Percentiles rank a stretch among this genome's conserved stretches.
phyloP scores from a whole-genome alignment of 35 echinoderm and acorn worm genomes.

The Antedon bifida region DNA sequence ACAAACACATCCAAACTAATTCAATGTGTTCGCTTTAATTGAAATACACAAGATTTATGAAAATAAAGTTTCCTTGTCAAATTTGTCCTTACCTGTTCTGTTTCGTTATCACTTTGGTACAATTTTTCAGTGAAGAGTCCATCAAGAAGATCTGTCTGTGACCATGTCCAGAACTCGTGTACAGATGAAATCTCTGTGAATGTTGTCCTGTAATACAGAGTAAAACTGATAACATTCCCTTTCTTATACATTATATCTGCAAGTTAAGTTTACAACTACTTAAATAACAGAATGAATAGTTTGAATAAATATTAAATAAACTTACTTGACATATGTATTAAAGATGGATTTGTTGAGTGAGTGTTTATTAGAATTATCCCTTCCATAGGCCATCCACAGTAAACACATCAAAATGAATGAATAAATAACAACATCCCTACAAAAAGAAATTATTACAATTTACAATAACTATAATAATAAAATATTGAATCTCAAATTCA shows the following conservation, averaged over 20 bases:
- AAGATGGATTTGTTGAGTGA: conserved; percentile 49
- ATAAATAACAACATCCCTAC: conserved; percentile 60
- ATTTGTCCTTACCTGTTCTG: conserved; percentile 30
- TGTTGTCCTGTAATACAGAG: conserved; percentile 46
- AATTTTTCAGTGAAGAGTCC: conserved; percentile 50
- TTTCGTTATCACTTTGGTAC: conserved; percentile 31
- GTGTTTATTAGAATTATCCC: conserved; percentile 26
- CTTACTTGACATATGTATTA: conserved; percentile 57
- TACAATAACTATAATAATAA: neutral
- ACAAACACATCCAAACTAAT: no score
- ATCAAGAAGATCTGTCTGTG: conserved; percentile 63
- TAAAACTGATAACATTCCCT: neutral
- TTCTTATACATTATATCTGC: neutral
- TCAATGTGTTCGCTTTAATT: no score
- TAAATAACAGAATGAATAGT: no score
- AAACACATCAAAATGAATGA: conserved; percentile 48
- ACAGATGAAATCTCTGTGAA: conserved; percentile 49
- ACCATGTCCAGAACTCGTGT: conserved; percentile 58
- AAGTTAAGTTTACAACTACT: no score
- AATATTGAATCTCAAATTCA: neutral
- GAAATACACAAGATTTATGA: no score
- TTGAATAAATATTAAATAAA: neutral
- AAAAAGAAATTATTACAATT: conserved; percentile 8
- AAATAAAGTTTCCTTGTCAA: no score
- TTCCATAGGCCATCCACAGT: conserved; percentile 82